Evolutionary conservation across 2,797 vertebrate species (phyloP).

Genomic region (Argyrosomus regius): DNA sequence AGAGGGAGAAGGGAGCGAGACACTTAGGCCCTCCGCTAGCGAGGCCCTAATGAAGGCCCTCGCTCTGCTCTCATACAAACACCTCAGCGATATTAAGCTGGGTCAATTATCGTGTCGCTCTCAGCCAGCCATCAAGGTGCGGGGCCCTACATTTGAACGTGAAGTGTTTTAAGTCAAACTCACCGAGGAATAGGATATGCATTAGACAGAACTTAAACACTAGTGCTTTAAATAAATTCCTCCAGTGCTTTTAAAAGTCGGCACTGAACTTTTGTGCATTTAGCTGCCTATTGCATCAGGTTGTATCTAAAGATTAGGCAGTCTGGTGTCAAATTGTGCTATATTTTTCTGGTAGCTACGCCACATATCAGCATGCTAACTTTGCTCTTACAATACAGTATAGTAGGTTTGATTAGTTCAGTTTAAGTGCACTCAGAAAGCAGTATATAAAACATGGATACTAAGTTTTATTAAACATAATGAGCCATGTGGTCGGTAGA

Average conservation of each 20-base stretch:
- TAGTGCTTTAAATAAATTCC: constrained; percentile 41
- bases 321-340: constrained; percentile 2
- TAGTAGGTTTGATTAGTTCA: constrained; percentile 35
- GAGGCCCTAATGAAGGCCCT: constrained; percentile 78
- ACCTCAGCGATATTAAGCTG: constrained; percentile 85
- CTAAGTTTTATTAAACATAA: constrained; percentile 46
- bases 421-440: constrained; percentile 26
- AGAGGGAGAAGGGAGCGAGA: constrained; percentile 64
- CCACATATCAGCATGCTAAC: not conserved
- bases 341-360: not conserved
- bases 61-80: constrained; percentile 65
- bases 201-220: constrained; percentile 63
- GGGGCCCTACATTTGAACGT: constrained; percentile 60
- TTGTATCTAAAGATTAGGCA: not conserved
- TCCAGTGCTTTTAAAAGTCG: constrained; percentile 57
- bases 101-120: constrained; percentile 83
- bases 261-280: constrained; percentile 37
- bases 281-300: constrained; percentile 17
- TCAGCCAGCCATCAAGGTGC: constrained; percentile 76
- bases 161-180: constrained; percentile 65
- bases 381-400: constrained; percentile 1
- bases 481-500: constrained; percentile 18
- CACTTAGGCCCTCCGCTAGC: constrained; percentile 68
- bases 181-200: constrained; percentile 41
- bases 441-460: constrained; percentile 29